A percentile compares a stretch with the other conserved stretches of the same genome.
Conservation (phyloP, 2,113 vertebrate species). For the Pterocles burchelli region DNA sequence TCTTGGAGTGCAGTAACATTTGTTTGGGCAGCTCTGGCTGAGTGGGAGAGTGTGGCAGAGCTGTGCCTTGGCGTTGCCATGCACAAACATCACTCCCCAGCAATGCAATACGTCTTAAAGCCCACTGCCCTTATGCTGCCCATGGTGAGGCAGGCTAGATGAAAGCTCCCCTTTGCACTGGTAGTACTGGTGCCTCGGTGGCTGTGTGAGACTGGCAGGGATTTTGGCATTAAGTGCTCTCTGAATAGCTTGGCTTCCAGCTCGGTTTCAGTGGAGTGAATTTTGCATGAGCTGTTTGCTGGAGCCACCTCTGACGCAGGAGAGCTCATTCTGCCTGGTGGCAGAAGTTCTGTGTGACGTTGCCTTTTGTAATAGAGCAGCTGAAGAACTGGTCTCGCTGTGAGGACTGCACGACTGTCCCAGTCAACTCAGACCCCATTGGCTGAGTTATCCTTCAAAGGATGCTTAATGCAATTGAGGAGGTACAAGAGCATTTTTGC, state of each 20-base stretch:
- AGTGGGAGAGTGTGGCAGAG: background rate
- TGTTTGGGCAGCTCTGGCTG: background rate
- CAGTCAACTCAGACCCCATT: background rate
- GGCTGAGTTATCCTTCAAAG: background rate
- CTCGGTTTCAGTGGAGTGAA: background rate
- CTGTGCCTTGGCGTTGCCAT: background rate
- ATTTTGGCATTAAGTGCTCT: background rate
- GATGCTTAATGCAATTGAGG: background rate
- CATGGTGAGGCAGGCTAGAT: background rate
- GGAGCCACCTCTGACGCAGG: background rate
- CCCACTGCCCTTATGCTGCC: rapidly evolving
- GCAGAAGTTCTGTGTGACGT: background rate
- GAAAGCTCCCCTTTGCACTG: background rate
- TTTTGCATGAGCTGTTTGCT: background rate
- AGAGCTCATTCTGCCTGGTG: background rate
- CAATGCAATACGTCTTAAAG: background rate
- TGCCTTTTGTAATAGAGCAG: background rate
- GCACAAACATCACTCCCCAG: background rate
- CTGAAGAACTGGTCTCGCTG: background rate
- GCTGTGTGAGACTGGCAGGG: background rate
- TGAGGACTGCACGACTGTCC: background rate
- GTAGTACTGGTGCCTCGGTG: background rate
- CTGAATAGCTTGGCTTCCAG: background rate
- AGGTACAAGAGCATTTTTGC: background rate
- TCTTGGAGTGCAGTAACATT: background rate